These are phyloP conservation scores for Mormyrops attenuatus DNA, from an alignment of 2,797 vertebrate species.

Conservation along the genomic window DNA sequence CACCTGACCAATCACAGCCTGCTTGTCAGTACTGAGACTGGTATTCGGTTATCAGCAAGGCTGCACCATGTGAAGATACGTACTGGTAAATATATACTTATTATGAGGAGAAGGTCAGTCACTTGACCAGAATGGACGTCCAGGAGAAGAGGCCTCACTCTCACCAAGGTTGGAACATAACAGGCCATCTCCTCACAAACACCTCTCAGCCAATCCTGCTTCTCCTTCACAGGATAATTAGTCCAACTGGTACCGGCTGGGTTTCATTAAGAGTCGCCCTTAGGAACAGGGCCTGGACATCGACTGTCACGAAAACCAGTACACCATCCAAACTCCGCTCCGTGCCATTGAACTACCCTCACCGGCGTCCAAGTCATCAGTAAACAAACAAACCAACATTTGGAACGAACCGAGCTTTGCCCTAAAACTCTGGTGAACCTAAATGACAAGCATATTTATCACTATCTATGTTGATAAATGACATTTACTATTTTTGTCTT, in stretches of 20 bases:
- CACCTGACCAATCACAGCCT: slow-evolving; percentile 34
- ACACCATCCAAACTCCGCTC: background rate
- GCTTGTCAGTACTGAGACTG: background rate
- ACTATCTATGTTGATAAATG: background rate
- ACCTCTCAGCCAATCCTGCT: background rate
- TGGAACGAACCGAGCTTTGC: background rate
- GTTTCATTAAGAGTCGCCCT: background rate
- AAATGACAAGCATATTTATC: background rate
- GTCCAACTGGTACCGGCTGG: background rate
- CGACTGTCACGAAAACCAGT: background rate
- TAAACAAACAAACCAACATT: background rate
- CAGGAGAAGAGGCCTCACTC: background rate
- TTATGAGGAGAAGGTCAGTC: background rate
- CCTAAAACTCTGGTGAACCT: background rate
- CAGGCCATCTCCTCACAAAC: background rate
- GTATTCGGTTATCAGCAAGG: background rate
- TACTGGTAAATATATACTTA: background rate
- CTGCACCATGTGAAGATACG: background rate
- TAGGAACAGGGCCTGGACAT: background rate
- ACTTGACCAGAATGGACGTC: background rate
- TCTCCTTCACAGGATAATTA: background rate
- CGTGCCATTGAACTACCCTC: background rate
- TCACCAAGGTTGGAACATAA: background rate
- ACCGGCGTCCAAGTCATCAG: background rate
- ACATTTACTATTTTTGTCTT: background rate